Base-by-base conservation (phyloP, 30 jellyfish, hydroid and myxozoan species). In the Cassiopea xamachana region DNA sequence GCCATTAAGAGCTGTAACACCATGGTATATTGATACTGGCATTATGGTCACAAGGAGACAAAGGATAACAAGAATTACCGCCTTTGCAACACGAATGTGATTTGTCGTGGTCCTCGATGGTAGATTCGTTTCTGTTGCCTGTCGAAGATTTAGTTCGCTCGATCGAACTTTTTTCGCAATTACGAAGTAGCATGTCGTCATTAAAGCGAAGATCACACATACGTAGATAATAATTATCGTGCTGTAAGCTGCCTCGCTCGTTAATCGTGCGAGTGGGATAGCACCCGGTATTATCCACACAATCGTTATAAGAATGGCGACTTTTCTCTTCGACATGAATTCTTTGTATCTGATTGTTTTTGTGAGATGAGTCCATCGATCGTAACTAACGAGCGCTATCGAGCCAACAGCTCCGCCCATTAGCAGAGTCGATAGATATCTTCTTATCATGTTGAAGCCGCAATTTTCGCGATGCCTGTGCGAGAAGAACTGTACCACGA, bases 341-440 rank as follows among this genome's bases (percentile, higher is more conserved):
- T 78, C 79, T 81, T 59, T 48, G 91, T 94, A 94, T 60, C 85
- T 94, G n/a, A 59, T 81, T 9, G 88, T 88, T 84, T 80, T 89
- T 45, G 97, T 70, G 68, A 94, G 49, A 55, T 84, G 91, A 18
- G 90, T 27, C 89, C 84, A 94, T 46, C 98, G 96, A 67, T 94
- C 98, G 87, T 73, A 90, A 71, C 96, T 78, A 71, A 94, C 71
- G 9, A 94, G 62, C 7, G 94, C 96, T 44, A 94, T 73, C 16
- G 97, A 81, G 12, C 96, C 81, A 14, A 90, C 77, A 75, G 98
- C 89, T 1, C 97, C 89, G 1, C 98, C 98, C 87, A 85, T 85
- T 12, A 94, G 78, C 62, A 94, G 61, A 18, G 90, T 82, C 0
- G 93, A 39, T n/a, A 94, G 79, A 75, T 39, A 94, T 14, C 94